Conservation (phyloP, 2,797 vertebrate genomes). For the Rhinichthys osculus region DNA sequence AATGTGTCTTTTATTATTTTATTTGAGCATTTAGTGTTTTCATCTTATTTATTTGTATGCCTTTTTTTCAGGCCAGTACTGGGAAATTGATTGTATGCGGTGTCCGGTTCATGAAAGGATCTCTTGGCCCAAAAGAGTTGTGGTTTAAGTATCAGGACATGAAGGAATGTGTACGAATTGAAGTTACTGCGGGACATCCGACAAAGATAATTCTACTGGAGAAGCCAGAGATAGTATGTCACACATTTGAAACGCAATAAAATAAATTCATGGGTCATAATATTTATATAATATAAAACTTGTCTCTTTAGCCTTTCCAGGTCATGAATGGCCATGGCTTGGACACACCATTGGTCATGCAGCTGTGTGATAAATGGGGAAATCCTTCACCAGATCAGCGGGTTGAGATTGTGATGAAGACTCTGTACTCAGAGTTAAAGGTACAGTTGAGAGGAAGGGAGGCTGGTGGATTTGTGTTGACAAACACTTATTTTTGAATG, state of each 20-base stretch:
- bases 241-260: background rate
- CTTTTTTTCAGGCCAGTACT: conserved; percentile 76
- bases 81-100: conserved; percentile 79
- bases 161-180: conserved; percentile 76
- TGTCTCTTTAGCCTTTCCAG: conserved; percentile 77
- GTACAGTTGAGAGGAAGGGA: conserved; percentile 50
- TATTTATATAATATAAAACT: background rate
- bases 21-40: background rate
- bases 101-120: conserved; percentile 78
- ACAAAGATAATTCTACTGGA: conserved; percentile 79
- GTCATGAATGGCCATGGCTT: conserved; percentile 84
- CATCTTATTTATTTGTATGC: background rate
- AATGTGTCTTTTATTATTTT: background rate
- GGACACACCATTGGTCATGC: conserved; percentile 79
- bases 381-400: conserved; percentile 83
- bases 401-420: conserved; percentile 70
- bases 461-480: background rate
- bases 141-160: conserved; percentile 85
- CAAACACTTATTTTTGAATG: background rate
- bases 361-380: conserved; percentile 89
- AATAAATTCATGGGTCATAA: background rate
- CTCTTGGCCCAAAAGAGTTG: conserved; percentile 83
- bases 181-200: conserved; percentile 84
- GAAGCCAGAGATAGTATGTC: conserved; percentile 79
- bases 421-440: conserved; percentile 63